Evolutionary conservation across 2,113 vertebrate species (phyloP).

Genomic region (Castor canadensis): DNA sequence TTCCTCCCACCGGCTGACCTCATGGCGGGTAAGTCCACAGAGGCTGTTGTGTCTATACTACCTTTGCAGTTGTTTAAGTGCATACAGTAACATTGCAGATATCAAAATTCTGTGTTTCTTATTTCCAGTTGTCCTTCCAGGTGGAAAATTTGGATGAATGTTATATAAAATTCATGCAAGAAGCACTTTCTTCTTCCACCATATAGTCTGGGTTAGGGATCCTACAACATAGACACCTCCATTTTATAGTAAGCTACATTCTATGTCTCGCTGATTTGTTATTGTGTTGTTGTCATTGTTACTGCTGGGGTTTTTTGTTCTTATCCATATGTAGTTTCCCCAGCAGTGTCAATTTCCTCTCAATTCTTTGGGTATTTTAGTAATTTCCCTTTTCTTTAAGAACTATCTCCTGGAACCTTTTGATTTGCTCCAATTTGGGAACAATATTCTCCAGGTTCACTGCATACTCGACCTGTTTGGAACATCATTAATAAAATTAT

Average conservation of each 20-base stretch:
- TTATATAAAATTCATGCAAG: neutral
- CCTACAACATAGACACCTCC: rapidly evolving
- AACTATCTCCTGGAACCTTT: neutral
- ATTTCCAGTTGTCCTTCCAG: neutral
- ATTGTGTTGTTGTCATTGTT: too few relatives aligned
- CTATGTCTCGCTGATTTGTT: neutral
- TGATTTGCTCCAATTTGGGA: neutral
- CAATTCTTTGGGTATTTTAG: neutral
- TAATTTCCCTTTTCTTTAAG: neutral
- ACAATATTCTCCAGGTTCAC: neutral
- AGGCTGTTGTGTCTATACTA: neutral
- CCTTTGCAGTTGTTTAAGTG: neutral
- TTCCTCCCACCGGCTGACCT: neutral
- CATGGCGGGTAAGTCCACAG: neutral
- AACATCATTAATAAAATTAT: neutral
- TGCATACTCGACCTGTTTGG: neutral
- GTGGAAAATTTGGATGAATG: neutral
- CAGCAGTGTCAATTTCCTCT: neutral
- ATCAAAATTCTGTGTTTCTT: neutral
- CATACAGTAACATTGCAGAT: neutral
- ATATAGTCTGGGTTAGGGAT: neutral
- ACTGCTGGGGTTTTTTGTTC: neutral
- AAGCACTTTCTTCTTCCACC: neutral
- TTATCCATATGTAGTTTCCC: neutral
- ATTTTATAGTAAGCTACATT: neutral